Conservation (phyloP, 2,888 invertebrate genomes). For the Artemia sinica region DNA sequence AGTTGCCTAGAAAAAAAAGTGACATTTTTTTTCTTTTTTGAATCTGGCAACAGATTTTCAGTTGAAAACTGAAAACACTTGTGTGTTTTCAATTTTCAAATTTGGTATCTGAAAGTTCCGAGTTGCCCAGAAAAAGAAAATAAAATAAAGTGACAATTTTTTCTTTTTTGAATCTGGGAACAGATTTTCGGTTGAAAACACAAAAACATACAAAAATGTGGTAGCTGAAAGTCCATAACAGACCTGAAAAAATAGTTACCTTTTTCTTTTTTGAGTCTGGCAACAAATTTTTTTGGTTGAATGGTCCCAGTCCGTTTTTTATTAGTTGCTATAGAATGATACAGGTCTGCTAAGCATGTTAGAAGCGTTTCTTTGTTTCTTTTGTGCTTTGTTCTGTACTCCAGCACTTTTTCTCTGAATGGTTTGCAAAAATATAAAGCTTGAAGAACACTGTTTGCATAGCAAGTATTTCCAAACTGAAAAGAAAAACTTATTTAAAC, state of each 20-base stretch:
- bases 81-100: neutral
- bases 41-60: no score
- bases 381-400: constrained; percentile 91
- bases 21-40: no score
- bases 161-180: neutral
- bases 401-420: constrained; percentile 92
- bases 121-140: neutral
- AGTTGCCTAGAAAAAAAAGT: no score
- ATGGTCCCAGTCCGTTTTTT: constrained; percentile 99
- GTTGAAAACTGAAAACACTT: no score
- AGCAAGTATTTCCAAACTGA: constrained; percentile 98
- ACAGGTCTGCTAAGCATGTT: constrained; percentile 93
- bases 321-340: constrained; percentile 98
- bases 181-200: neutral
- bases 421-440: constrained; percentile 98
- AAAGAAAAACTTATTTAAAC: constrained; percentile 30
- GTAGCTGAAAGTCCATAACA: neutral
- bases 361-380: constrained; percentile 89
- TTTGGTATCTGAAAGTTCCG: neutral
- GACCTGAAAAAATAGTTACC: constrained; percentile 37
- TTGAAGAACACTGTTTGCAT: constrained; percentile 97
- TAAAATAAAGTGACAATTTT: neutral
- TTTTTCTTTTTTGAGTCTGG: constrained; percentile 92
- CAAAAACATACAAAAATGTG: neutral
- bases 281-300: constrained; percentile 98